phyloP scores from a whole-genome alignment of 2,888 invertebrate genomes.

The Anoplius nigerrimus region DNA sequence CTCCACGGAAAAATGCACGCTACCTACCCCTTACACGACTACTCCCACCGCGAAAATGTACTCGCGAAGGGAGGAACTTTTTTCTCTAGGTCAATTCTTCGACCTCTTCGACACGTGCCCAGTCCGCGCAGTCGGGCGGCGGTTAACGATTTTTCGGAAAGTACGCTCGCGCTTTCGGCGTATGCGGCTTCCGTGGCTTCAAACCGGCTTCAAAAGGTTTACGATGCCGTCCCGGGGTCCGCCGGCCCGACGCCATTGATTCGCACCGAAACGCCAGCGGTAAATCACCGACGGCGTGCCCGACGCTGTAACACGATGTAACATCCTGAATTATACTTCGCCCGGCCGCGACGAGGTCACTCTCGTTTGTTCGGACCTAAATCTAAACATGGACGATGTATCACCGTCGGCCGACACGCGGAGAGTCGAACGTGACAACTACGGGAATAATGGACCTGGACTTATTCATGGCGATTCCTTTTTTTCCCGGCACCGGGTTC shows the following conservation, averaged over 20 bases:
- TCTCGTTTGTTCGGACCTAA: conserved; percentile 21
- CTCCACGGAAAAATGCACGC: too few relatives aligned
- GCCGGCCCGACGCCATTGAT: conserved; percentile 39
- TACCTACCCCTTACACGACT: too few relatives aligned
- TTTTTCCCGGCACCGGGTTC: not conserved
- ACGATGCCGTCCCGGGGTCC: too few relatives aligned
- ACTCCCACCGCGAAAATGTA: too few relatives aligned
- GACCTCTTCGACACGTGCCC: not conserved
- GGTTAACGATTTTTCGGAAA: conserved; percentile 3
- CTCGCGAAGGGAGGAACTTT: too few relatives aligned
- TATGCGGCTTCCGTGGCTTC: not conserved
- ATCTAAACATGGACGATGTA: conserved; percentile 25
- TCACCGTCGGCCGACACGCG: not conserved
- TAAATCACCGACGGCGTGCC: conserved; percentile 43
- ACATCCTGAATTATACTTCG: conserved; percentile 39
- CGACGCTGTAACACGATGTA: conserved; percentile 22
- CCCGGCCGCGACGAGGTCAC: conserved; percentile 34
- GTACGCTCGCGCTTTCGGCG: not conserved
- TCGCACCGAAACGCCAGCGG: conserved; percentile 35
- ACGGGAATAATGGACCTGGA: not conserved
- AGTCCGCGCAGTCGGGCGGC: not conserved
- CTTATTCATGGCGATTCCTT: not conserved
- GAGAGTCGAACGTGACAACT: not conserved
- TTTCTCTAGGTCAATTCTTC: too few relatives aligned
- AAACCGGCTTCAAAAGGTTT: not conserved